These are phyloP conservation scores for Dasyurus viverrinus DNA, from an alignment of 2,113 vertebrate species.

Conservation along the genomic window DNA sequence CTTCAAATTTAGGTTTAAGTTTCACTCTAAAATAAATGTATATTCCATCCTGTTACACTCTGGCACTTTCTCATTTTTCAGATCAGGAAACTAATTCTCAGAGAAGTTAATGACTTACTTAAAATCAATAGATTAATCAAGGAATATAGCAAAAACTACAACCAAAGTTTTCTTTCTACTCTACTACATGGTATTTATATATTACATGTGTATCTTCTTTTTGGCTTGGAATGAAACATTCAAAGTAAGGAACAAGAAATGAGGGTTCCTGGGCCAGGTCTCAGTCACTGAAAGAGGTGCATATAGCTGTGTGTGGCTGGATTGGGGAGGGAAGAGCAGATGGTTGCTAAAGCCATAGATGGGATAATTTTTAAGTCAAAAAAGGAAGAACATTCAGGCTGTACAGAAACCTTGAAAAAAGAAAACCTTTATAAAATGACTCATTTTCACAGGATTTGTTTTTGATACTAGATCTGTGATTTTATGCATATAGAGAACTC, in stretches of 20 bases:
- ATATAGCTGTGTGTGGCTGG: background rate
- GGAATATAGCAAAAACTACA: background rate
- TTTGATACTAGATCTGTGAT: background rate
- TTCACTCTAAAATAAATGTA: background rate
- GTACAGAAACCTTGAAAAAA: background rate
- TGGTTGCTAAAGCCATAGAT: background rate
- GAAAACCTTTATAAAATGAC: background rate
- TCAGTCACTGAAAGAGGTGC: background rate
- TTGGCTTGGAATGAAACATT: background rate
- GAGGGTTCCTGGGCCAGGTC: background rate
- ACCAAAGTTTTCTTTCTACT: background rate
- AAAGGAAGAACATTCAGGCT: background rate
- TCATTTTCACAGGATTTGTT: background rate
- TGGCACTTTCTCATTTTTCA: background rate
- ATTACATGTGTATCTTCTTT: background rate
- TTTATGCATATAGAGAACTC: background rate
- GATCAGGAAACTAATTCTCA: background rate
- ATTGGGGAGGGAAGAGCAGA: background rate
- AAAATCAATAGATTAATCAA: background rate
- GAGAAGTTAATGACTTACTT: background rate
- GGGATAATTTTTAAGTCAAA: background rate
- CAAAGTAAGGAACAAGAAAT: background rate
- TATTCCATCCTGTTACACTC: background rate
- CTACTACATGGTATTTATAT: background rate
- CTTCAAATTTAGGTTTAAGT: background rate